Conservation (phyloP, 1,140 invertebrate species). For the Cyclina sinensis region DNA sequence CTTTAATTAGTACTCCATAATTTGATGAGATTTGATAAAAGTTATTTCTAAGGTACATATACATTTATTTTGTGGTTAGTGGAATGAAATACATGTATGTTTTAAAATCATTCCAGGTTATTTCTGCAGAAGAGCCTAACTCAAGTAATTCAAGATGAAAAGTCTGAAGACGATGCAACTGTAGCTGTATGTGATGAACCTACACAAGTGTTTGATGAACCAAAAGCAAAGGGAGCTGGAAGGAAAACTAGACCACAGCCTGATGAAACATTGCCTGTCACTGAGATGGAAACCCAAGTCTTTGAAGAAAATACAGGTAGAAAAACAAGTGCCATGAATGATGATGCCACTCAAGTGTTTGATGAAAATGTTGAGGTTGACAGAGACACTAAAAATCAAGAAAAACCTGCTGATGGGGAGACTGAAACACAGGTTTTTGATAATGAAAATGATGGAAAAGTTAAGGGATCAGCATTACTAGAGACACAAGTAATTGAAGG, state of each 20-base stretch:
- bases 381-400: background rate
- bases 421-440: constrained; percentile 42
- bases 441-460: background rate
- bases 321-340: background rate
- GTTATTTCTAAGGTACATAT: too few relatives aligned
- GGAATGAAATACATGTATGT: too few relatives aligned
- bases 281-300: constrained; percentile 61
- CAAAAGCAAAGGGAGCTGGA: background rate
- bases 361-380: constrained; percentile 23
- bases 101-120: constrained; percentile 38
- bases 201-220: constrained; percentile 65
- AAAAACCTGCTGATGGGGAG: background rate
- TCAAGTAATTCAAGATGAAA: constrained; percentile 19
- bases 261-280: constrained; percentile 25
- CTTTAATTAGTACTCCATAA: too few relatives aligned
- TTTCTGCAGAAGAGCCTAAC: constrained; percentile 49
- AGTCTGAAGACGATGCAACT: constrained; percentile 50
- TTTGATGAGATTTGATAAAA: too few relatives aligned
- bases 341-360: constrained; percentile 74
- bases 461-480: constrained; percentile 8
- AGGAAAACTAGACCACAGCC: background rate
- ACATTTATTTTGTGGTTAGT: too few relatives aligned
- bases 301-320: constrained; percentile 24
- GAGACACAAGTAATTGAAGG: constrained; percentile 47
- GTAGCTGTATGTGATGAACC: constrained; percentile 50